phyloP scores from a whole-genome alignment of 2,888 invertebrate genomes.

The Schizotus pectinicornis region DNA sequence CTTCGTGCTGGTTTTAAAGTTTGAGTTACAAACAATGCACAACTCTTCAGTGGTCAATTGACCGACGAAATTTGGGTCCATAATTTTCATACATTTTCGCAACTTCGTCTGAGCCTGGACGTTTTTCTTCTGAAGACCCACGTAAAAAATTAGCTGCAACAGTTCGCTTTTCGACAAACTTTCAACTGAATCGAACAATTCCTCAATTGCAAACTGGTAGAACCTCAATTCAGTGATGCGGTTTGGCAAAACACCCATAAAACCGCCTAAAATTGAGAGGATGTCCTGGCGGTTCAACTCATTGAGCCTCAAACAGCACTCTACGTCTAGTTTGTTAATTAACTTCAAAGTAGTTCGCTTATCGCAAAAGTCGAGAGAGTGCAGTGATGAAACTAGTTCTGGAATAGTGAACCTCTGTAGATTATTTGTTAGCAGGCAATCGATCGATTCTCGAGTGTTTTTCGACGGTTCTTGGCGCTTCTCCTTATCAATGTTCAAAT shows the following conservation, averaged over 20 bases:
- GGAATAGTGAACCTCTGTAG: conserved; percentile 26
- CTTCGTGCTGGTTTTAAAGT: conserved; percentile 55
- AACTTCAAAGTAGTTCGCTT: conserved; percentile 36
- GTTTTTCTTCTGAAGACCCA: conserved; percentile 52
- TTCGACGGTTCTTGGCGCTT: background rate
- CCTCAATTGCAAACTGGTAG: conserved; percentile 46
- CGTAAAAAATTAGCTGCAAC: conserved; percentile 54
- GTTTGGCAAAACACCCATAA: conserved; percentile 48
- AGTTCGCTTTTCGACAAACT: conserved; percentile 47
- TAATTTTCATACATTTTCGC: conserved; percentile 43
- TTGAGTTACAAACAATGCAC: conserved; percentile 54
- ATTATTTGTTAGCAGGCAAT: conserved; percentile 1
- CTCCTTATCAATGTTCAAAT: conserved; percentile 35
- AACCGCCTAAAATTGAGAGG: conserved; percentile 47
- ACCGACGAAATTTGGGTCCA: conserved; percentile 39
- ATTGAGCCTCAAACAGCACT: conserved; percentile 46
- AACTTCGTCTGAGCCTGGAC: conserved; percentile 43
- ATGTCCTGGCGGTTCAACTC: conserved; percentile 39
- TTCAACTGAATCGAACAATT: conserved; percentile 39
- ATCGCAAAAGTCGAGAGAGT: conserved; percentile 23
- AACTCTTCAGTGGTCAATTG: conserved; percentile 51
- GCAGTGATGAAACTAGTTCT: conserved; percentile 30
- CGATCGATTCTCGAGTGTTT: background rate
- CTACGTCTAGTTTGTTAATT: conserved; percentile 47
- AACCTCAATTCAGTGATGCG: conserved; percentile 47